phyloP scores from a whole-genome alignment of 2,797 vertebrate genomes.

The Adrianichthys oophorus region DNA sequence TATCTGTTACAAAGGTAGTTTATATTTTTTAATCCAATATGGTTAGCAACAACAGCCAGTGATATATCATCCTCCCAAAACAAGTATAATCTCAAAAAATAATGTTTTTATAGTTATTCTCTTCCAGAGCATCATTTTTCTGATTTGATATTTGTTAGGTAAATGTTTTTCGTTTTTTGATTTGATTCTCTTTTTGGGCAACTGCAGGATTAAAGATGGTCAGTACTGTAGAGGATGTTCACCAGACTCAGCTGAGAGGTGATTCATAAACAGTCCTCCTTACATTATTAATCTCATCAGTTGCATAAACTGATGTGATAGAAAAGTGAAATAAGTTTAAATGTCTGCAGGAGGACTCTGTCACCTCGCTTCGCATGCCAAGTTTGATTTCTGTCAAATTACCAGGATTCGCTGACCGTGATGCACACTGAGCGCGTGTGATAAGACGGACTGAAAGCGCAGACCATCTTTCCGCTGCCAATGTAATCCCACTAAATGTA shows the following conservation, averaged over 20 bases:
- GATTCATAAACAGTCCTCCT: background rate
- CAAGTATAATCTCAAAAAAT: no score
- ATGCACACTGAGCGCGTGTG: conserved; percentile 29
- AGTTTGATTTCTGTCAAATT: conserved; percentile 48
- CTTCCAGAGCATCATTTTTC: no score
- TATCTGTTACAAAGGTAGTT: no score
- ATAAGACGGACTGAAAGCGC: conserved; percentile 40
- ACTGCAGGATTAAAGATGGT: no score
- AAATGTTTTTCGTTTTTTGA: no score
- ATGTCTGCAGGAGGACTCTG: conserved; percentile 23
- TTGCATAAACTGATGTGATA: background rate
- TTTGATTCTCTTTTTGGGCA: no score
- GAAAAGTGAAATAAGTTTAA: conserved; percentile 25
- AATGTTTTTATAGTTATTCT: no score
- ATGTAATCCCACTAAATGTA: conserved; percentile 53
- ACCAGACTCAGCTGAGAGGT: background rate
- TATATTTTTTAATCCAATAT: no score
- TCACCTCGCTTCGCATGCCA: conserved; percentile 23
- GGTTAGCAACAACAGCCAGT: no score
- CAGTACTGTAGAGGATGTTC: background rate
- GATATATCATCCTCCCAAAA: no score
- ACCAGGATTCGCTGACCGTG: conserved; percentile 20
- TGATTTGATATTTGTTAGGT: no score
- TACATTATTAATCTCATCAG: conserved; percentile 1
- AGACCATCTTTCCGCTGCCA: conserved; percentile 48